phyloP scores from a whole-genome alignment of 2,797 vertebrate species.

The Helarctos malayanus region DNA sequence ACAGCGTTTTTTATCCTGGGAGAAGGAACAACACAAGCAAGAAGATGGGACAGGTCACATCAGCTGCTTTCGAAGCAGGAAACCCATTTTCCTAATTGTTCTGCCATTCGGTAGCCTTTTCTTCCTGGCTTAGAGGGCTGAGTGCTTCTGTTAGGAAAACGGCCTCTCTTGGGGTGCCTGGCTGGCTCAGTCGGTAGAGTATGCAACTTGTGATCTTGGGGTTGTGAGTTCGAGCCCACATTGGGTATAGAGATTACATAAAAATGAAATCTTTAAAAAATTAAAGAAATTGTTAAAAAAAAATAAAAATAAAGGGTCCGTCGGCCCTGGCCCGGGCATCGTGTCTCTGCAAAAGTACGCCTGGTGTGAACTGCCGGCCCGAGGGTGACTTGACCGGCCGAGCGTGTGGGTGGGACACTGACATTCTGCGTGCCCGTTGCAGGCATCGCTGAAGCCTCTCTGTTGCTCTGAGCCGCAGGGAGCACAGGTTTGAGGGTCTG shows the following conservation, averaged over 20 bases:
- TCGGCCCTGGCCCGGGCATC: background rate
- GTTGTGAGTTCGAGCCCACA: background rate
- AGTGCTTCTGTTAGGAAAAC: background rate
- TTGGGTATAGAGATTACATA: background rate
- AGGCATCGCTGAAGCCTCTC: background rate
- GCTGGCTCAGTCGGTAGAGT: background rate
- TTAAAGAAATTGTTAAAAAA: background rate
- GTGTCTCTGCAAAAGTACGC: background rate
- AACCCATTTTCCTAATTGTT: background rate
- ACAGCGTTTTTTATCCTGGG: background rate
- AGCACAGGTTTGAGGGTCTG: background rate
- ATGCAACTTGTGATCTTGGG: background rate
- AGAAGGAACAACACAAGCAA: background rate
- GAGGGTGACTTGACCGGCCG: background rate
- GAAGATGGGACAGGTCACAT: background rate
- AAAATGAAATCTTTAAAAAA: background rate
- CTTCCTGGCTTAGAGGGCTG: background rate
- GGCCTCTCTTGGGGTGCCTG: background rate
- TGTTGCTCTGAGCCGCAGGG: background rate
- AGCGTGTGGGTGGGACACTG: background rate
- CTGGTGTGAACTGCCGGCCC: background rate
- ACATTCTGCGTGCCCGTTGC: background rate
- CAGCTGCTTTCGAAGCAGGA: constrained; percentile 7
- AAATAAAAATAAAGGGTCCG: background rate
- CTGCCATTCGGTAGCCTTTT: background rate